Evolutionary conservation across 2,797 vertebrate genomes (phyloP).

Genomic region (Rhadinocentrus ornatus): DNA sequence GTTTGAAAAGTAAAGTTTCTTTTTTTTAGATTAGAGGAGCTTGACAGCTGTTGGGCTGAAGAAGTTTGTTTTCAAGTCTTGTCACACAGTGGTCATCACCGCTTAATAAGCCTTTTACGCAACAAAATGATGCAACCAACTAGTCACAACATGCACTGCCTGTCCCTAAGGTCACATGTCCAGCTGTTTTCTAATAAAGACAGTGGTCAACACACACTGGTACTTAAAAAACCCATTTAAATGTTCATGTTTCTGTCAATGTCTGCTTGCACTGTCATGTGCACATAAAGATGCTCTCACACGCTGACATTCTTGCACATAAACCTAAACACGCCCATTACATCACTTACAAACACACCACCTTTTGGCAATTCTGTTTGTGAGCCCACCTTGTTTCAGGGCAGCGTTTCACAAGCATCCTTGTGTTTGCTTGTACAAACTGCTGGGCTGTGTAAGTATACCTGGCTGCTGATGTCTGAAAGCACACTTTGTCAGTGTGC

Average conservation of each 20-base stretch:
- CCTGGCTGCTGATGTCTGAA: conserved; percentile 69
- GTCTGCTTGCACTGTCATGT: conserved; percentile 24
- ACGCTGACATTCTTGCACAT: conserved; percentile 43
- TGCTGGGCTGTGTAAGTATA: conserved; percentile 68
- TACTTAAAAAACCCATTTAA: conserved; percentile 26
- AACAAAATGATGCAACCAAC: conserved; percentile 59
- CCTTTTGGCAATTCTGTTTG: conserved; percentile 63
- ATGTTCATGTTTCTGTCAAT: conserved; percentile 18
- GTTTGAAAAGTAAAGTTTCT: background rate
- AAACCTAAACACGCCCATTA: conserved; percentile 51
- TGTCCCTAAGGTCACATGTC: conserved; percentile 54
- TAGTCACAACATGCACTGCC: conserved; percentile 46
- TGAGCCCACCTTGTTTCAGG: conserved; percentile 58
- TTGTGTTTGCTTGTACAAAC: conserved; percentile 77
- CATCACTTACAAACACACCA: conserved; percentile 61
- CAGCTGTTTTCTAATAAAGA: conserved; percentile 59
- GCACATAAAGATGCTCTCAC: conserved; percentile 43
- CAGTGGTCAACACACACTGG: conserved; percentile 38
- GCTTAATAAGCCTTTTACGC: conserved; percentile 50
- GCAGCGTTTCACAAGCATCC: conserved; percentile 76
- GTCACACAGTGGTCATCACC: conserved; percentile 39
- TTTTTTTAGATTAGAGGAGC: conserved; percentile 10
- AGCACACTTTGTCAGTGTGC: conserved; percentile 72
- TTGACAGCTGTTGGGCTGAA: conserved; percentile 19
- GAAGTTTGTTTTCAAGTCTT: conserved; percentile 43